A percentile compares a stretch with the other conserved stretches of the same genome.
Conservation (phyloP, 2,888 invertebrate species). For the Dione juno region DNA sequence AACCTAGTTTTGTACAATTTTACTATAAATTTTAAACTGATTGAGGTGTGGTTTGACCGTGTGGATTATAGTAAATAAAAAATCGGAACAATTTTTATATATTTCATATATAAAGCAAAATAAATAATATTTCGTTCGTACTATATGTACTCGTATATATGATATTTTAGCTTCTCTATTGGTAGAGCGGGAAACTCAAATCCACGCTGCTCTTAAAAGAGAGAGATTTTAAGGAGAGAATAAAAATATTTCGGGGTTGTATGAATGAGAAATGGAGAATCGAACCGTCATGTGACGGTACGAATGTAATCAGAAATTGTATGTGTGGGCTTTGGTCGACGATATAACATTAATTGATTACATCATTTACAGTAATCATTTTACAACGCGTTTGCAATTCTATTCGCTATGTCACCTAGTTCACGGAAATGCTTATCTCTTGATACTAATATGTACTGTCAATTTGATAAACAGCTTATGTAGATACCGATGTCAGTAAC, state of each 20-base stretch:
- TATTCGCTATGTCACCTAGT: neutral
- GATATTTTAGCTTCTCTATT: too few relatives aligned
- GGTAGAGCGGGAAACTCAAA: neutral
- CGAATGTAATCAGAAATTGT: too few relatives aligned
- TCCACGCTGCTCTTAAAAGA: neutral
- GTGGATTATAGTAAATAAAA: neutral
- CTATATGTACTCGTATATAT: neutral
- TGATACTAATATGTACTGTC: slow-evolving; percentile 6
- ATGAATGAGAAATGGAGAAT: too few relatives aligned
- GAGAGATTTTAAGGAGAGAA: neutral
- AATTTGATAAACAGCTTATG: slow-evolving; percentile 1
- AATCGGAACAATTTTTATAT: neutral
- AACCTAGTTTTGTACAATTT: slow-evolving; percentile 23
- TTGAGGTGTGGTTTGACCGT: slow-evolving; percentile 15
- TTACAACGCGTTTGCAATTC: slow-evolving; percentile 12
- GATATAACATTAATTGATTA: neutral
- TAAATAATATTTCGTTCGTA: too few relatives aligned
- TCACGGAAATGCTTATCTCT: slow-evolving; percentile 11
- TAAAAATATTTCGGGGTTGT: too few relatives aligned
- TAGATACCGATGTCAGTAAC: neutral
- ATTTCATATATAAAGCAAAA: neutral
- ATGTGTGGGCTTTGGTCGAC: too few relatives aligned
- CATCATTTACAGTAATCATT: slow-evolving; percentile 9
- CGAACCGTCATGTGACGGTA: too few relatives aligned
- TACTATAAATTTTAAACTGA: slow-evolving; percentile 18